Base-by-base conservation (phyloP, 2,797 vertebrate species). In the Synanceia verrucosa region DNA sequence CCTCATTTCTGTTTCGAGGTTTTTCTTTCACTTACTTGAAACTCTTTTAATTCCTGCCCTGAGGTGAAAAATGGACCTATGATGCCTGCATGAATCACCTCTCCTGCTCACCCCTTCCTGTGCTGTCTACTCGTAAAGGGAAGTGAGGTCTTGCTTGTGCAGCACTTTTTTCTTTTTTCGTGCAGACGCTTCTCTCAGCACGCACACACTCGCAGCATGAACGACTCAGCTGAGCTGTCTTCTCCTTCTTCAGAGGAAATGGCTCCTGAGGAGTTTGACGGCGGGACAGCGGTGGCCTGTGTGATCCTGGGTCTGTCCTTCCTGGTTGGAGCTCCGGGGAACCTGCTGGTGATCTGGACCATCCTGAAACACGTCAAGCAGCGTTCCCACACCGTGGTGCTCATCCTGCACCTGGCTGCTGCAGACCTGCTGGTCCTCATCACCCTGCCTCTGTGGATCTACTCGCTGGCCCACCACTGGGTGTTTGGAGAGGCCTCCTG, bases 391-490 rank as follows among this genome's bases (percentile, higher is more conserved):
- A 96, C 95, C 0, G 94, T 96, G 24, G 64, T 95, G 70, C 91
- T 97, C 66, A 96, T 97, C 82, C 87, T 96, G 28, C 95, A 97
- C 65, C 82, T 97, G 76, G 95, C 96, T 29, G 71, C 76, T 5
- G 94, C 96, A 1, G 96, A 97, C 81, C 87, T 96, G 71, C 88
- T 96, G 64, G 94, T 96, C 4, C 94, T 97, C 71, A 80, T 96
- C 82, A 96, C 96, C 5, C 85, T 97, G 79, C 96, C 96, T 3
- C 3, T 96, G 9, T 97, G 96, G 96, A 96, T 97, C 84, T 96
- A 95, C 77, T 95, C 95, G 2, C 75, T 97, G 50, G 94, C 85
- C 1, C 69, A 53, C 19, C 91, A 91, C 2, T 97, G 96, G 96
- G 79, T 95, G 78, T 96, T 96, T 53, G 94, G 94, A 13, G 65